These are phyloP conservation scores for Turnix velox DNA, from an alignment of 2,113 vertebrate species.

Conservation along the genomic window DNA sequence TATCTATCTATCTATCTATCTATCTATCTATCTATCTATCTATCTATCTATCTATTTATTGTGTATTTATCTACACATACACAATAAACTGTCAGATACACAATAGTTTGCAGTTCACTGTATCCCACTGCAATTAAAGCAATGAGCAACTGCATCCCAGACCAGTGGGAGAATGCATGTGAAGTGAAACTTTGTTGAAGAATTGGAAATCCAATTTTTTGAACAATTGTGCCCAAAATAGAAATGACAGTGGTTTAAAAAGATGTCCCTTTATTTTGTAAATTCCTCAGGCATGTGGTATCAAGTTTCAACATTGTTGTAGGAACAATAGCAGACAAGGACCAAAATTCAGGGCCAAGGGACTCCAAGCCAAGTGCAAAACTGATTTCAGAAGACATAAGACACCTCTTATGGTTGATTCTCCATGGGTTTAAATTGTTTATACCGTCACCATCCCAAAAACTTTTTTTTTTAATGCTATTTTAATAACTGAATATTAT, in stretches of 20 bases:
- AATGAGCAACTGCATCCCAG: background rate
- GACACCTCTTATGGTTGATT: background rate
- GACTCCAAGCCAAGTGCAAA: background rate
- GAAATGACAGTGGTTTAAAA: background rate
- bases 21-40: background rate
- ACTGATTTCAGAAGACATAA: background rate
- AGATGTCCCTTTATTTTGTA: background rate
- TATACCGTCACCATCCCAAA: background rate
- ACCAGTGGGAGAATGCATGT: too few species aligned
- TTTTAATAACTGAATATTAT: background rate
- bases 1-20: background rate
- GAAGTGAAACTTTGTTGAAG: background rate
- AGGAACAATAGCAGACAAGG: background rate
- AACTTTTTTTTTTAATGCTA: fast-evolving
- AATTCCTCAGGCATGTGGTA: background rate
- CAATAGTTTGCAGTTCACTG: background rate
- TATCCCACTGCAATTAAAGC: fast-evolving
- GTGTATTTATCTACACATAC: background rate
- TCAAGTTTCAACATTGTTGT: background rate
- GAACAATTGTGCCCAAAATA: background rate
- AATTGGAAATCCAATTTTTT: background rate
- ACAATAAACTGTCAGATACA: background rate
- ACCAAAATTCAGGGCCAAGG: background rate
- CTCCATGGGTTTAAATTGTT: background rate
- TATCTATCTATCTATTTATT: too few species aligned